A percentile compares a stretch with the other conserved stretches of the same genome.
Conservation (phyloP, 1,140 invertebrate species). For the Papilio helenus region DNA sequence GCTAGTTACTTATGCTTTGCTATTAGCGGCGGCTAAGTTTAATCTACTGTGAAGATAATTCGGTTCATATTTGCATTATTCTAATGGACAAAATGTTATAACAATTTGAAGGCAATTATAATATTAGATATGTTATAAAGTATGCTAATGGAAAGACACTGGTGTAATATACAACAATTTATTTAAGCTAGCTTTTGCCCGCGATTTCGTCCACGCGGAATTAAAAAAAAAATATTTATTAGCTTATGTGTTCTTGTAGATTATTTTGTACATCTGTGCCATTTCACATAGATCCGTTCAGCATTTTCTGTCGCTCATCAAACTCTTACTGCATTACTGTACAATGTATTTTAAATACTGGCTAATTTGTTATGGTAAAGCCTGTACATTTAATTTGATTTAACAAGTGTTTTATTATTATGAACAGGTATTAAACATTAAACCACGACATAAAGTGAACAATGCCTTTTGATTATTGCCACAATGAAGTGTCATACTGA, state of each 20-base stretch:
- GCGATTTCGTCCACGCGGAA: no score
- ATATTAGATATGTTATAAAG: no score
- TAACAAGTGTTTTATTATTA: neutral
- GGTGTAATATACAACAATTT: no score
- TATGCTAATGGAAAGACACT: no score
- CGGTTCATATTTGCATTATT: neutral
- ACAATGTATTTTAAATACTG: no score
- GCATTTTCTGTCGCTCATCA: neutral
- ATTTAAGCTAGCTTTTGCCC: no score
- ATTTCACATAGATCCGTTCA: no score
- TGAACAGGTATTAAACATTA: neutral
- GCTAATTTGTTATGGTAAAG: no score
- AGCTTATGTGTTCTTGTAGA: no score
- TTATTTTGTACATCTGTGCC: no score
- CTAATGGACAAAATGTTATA: neutral
- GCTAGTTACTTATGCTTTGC: neutral
- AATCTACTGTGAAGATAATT: slow-evolving; percentile 4
- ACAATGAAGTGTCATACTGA: slow-evolving; percentile 71
- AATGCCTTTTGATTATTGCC: slow-evolving; percentile 73
- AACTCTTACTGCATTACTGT: neutral
- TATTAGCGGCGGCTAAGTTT: neutral
- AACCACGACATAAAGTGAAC: slow-evolving; percentile 66
- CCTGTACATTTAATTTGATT: neutral
- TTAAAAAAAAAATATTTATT: no score
- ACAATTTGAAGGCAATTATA: neutral